Evolutionary conservation across 2,888 invertebrate species (phyloP).

Genomic region (Acanthopleura granulata): DNA sequence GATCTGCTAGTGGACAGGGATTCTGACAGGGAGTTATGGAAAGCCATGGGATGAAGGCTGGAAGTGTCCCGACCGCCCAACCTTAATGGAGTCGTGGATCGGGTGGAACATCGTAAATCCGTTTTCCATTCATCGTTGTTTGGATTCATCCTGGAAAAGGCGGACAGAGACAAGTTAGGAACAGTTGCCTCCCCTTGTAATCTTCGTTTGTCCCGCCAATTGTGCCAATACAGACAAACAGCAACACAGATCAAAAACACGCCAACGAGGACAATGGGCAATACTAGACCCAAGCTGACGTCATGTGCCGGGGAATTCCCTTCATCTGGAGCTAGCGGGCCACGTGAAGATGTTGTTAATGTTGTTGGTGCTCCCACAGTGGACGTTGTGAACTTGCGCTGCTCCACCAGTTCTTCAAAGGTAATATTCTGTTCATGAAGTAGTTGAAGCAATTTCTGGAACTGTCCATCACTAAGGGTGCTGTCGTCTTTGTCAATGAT

Average conservation of each 20-base stretch:
- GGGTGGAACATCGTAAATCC: slow-evolving; percentile 39
- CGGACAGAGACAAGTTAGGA: slow-evolving; percentile 31
- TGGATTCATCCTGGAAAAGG: not conserved
- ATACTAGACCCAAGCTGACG: slow-evolving; percentile 43
- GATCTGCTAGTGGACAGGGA: slow-evolving; percentile 31
- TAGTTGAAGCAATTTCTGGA: not conserved
- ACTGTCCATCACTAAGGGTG: not conserved
- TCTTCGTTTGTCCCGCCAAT: slow-evolving; percentile 39
- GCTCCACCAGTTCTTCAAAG: not conserved
- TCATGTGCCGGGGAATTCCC: not conserved
- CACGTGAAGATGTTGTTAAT: not conserved
- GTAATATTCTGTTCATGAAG: not conserved
- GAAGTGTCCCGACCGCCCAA: slow-evolving; percentile 35
- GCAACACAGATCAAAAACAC: slow-evolving; percentile 42
- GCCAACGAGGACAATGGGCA: slow-evolving; percentile 44
- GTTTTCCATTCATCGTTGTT: slow-evolving; percentile 28
- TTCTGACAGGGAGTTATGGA: slow-evolving; percentile 30
- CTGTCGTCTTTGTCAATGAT: too few species aligned
- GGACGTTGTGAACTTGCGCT: not conserved
- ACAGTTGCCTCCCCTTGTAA: slow-evolving; percentile 23
- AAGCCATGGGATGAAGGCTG: slow-evolving; percentile 38
- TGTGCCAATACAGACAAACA: slow-evolving; percentile 48
- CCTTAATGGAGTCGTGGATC: slow-evolving; percentile 45
- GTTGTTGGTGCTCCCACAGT: not conserved
- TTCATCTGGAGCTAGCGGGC: not conserved